Evolutionary conservation across 2,888 invertebrate species (phyloP), one percentile per base, ranked within the genome.

Genomic region (Yponomeuta cagnagella): DNA sequence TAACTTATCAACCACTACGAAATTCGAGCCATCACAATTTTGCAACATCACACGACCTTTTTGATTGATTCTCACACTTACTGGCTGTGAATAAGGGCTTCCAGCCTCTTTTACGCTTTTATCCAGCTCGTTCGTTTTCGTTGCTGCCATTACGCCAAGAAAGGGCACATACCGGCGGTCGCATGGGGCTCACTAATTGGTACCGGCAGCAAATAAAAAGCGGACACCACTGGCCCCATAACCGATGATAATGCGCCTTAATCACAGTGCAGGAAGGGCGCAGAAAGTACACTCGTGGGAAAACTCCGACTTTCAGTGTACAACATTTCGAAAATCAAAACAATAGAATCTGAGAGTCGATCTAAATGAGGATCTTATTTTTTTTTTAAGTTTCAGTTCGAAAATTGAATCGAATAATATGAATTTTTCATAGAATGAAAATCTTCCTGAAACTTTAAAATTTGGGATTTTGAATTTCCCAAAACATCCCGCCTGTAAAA

Each of bases 211-310:
- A 75, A 81, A 80, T 81, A 86, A 83, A 83, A 82, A 81, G 76
- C 77, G 23, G 76, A 74, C 73, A 72, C 73, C 71, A 64, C 74
- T 71, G 74, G 73, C 76, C 67, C 52, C 9, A 33, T 80, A 82
- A 80, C 77, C 71, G 77, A 82, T 82, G 85, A 79, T 87, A 87
- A 88, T 89, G 68, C 31, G 23, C 81, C 83, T 52, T 52, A 52
- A 58, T 58, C 52, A 15, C 52, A 58, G 12, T 15, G 52, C 52
- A 58, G 52, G 15, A 58, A 58, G 52, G 3, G 15, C 15, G 43
- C 52, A 58, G 52, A 58, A 52, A 15, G 52, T 58, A 58, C 15
- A 15, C 12, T 58, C 12, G 52, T 15, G 52, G 52, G 1, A 58
- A 43, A 43, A 1, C 43, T 43, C 43, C 2, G 37, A 5, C 37